Conservation (phyloP, 2,888 invertebrate species). For the Crocallis elinguaria region DNA sequence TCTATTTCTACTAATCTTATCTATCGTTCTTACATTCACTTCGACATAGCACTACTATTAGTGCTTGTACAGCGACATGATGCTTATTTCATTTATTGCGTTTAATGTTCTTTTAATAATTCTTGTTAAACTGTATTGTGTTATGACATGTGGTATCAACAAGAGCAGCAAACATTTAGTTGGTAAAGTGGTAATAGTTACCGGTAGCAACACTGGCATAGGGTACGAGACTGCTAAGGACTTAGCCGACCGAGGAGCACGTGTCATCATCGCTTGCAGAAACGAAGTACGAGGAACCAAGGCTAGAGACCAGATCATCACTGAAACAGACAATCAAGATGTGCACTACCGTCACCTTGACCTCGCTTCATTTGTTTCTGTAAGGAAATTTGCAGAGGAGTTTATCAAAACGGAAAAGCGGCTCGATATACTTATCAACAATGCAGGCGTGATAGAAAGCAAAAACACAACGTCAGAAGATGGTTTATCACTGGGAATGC, state of each 20-base stretch:
- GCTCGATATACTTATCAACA: slow-evolving; percentile 86
- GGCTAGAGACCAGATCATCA: slow-evolving; percentile 63
- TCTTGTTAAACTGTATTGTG: slow-evolving; percentile 43
- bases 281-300: slow-evolving; percentile 87
- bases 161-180: slow-evolving; percentile 80
- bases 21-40: neutral
- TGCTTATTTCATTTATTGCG: slow-evolving; percentile 42
- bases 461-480: slow-evolving; percentile 81
- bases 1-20: neutral
- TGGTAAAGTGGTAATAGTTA: slow-evolving; percentile 93
- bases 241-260: slow-evolving; percentile 89
- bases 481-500: slow-evolving; percentile 85
- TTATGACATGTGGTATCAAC: slow-evolving; percentile 58
- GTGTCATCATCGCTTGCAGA: slow-evolving; percentile 92
- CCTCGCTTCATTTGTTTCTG: slow-evolving; percentile 79
- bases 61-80: slow-evolving; percentile 14
- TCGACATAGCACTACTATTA: neutral
- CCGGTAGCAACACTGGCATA: slow-evolving; percentile 93
- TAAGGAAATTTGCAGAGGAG: slow-evolving; percentile 85
- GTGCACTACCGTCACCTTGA: slow-evolving; percentile 75
- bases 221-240: slow-evolving; percentile 91
- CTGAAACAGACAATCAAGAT: slow-evolving; percentile 54
- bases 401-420: slow-evolving; percentile 78
- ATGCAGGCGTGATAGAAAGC: slow-evolving; percentile 81
- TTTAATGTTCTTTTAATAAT: slow-evolving; percentile 37